These are phyloP conservation scores for Charanyca ferruginea DNA, from an alignment of 2,888 invertebrate species.

Conservation along the genomic window DNA sequence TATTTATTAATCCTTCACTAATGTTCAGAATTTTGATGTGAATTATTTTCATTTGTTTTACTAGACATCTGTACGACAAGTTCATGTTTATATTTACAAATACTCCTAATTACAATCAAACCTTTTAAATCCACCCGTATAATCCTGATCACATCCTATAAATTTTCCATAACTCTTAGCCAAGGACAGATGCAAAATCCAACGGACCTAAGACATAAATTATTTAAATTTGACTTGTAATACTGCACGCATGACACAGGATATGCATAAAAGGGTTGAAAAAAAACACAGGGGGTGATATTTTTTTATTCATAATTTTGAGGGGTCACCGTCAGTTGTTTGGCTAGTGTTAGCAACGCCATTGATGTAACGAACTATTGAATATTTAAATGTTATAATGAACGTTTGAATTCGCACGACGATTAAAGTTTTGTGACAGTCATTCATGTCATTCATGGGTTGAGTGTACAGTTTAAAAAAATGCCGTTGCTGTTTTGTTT, in stretches of 20 bases:
- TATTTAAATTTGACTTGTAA: conserved; percentile 91
- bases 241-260: conserved; percentile 86
- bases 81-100: conserved; percentile 23
- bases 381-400: conserved; percentile 76
- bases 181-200: conserved; percentile 83
- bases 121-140: conserved; percentile 53
- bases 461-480: conserved; percentile 30
- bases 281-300: conserved; percentile 85
- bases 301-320: conserved; percentile 79
- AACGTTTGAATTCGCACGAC: conserved; percentile 82
- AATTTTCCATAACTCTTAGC: conserved; percentile 68
- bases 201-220: conserved; percentile 86
- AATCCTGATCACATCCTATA: conserved; percentile 48
- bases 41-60: not conserved
- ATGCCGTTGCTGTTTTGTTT: conserved; percentile 18
- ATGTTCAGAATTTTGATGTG: too few species aligned
- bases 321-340: conserved; percentile 76
- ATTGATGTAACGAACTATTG: conserved; percentile 81
- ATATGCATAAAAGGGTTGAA: conserved; percentile 90
- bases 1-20: too few species aligned
- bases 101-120: conserved; percentile 37
- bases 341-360: conserved; percentile 80
- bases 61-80: too few species aligned
- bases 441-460: conserved; percentile 41
- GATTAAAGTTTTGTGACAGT: conserved; percentile 67